Evolutionary conservation across 2,888 invertebrate species (phyloP), one percentile per base, ranked within the genome.

Genomic region (Cactoblastis cactorum): DNA sequence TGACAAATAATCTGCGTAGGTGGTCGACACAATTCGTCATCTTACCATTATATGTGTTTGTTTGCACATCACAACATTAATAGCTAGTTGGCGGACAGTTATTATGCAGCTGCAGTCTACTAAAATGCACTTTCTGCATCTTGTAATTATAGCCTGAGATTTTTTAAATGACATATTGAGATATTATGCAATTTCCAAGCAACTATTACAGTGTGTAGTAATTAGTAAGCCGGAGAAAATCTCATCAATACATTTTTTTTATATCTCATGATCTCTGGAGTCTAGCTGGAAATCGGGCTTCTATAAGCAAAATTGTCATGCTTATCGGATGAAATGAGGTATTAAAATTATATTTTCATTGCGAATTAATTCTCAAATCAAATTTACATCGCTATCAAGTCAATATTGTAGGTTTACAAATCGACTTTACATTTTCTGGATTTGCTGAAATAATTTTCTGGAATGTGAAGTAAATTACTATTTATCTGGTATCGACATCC

Each of bases 21-120:
- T 81, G 81, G 82, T 78, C 81, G 63, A 50, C 59, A 66, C 70
- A 72, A 80, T 81, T 76, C 72, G 71, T 80, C 75, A 76, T 72
- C 66, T 62, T 74, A 69, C 74, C 72, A 78, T 77, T 74, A 65
- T 61, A 56, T 69, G 60, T 61, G 71, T 79, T 76, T 84, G 82
- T 86, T 86, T 84, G 83, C 77, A 76, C 78, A 79, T 79, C 69
- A 56, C 59, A 75, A 69, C 79, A 65, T 71, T 82, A 82, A 88
- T 86, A 61, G 67, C 54, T 52, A 79, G 78, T 65, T 77, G 74
- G 75, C 71, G 72, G 70, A 67, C 67, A 77, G 70, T 85, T 84
- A 85, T 82, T 75, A 77, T 80, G 63, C 66, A 63, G 64, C 71
- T 60, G 76, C 69, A 85, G 85, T 84, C 83, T 82, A 62, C 74